Evolutionary conservation across 2,888 invertebrate genomes (phyloP).

Genomic region (Meteorus cinctellus): DNA sequence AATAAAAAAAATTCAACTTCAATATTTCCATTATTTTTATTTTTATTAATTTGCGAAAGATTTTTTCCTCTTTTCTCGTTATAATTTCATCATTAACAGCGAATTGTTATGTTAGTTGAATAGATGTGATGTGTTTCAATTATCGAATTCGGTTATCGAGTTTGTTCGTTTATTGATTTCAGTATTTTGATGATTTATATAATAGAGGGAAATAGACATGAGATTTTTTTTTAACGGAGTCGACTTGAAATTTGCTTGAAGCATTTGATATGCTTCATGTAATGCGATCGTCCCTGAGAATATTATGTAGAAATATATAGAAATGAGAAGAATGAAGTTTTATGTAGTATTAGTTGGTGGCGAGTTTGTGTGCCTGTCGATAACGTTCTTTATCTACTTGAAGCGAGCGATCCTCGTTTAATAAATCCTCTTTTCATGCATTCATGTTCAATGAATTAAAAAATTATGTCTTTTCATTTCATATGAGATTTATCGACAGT

Average conservation of each 20-base stretch:
- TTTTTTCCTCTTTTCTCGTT: too few species aligned
- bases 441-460: too few species aligned
- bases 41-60: too few species aligned
- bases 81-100: too few species aligned
- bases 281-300: not conserved
- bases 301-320: not conserved
- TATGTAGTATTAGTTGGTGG: not conserved
- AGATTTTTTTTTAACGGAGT: not conserved
- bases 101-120: too few species aligned
- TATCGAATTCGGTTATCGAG: too few species aligned
- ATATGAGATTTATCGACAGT: too few species aligned
- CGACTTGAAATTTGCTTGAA: not conserved
- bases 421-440: not conserved
- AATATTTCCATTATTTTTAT: too few species aligned
- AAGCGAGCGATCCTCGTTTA: not conserved
- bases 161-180: too few species aligned
- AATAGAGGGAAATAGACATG: not conserved
- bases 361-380: not conserved
- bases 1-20: not conserved
- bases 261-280: constrained; percentile 1
- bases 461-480: too few species aligned
- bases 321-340: not conserved
- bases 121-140: too few species aligned
- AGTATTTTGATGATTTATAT: not conserved
- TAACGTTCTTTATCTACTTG: not conserved